phyloP scores from a whole-genome alignment of 2,888 invertebrate genomes.

The Ectemnius lituratus region DNA sequence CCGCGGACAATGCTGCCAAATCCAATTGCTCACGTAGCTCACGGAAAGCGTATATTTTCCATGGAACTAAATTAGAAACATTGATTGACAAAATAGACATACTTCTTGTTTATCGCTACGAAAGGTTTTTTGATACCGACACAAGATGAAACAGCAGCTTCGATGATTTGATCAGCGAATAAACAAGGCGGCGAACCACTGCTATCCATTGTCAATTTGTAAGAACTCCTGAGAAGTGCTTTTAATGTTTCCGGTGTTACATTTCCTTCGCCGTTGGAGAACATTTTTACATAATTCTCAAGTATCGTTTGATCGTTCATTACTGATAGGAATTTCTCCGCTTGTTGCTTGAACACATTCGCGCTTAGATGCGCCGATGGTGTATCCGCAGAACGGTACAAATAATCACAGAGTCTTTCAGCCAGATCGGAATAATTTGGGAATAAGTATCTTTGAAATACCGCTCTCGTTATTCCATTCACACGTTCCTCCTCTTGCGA shows the following conservation, averaged over 20 bases:
- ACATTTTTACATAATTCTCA: conserved; percentile 85
- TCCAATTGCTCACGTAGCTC: conserved; percentile 90
- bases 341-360: conserved; percentile 85
- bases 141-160: conserved; percentile 87
- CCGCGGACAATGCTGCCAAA: conserved; percentile 87
- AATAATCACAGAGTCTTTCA: conserved; percentile 83
- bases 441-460: conserved; percentile 88
- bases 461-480: conserved; percentile 84
- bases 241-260: conserved; percentile 84
- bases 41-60: conserved; percentile 86
- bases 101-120: conserved; percentile 13
- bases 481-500: conserved; percentile 85
- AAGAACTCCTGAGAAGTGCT: conserved; percentile 85
- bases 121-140: conserved; percentile 70
- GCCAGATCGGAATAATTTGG: conserved; percentile 88
- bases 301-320: conserved; percentile 81
- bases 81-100: no score
- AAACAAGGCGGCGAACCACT: conserved; percentile 83
- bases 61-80: no score
- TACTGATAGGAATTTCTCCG: conserved; percentile 82
- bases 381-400: conserved; percentile 82
- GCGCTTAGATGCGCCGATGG: conserved; percentile 83
- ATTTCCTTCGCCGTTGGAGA: conserved; percentile 74
- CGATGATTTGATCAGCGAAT: conserved; percentile 85
- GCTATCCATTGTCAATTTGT: conserved; percentile 89